These are phyloP conservation scores for Colinus virginianus DNA, from an alignment of 2,113 vertebrate species.

Conservation along the genomic window DNA sequence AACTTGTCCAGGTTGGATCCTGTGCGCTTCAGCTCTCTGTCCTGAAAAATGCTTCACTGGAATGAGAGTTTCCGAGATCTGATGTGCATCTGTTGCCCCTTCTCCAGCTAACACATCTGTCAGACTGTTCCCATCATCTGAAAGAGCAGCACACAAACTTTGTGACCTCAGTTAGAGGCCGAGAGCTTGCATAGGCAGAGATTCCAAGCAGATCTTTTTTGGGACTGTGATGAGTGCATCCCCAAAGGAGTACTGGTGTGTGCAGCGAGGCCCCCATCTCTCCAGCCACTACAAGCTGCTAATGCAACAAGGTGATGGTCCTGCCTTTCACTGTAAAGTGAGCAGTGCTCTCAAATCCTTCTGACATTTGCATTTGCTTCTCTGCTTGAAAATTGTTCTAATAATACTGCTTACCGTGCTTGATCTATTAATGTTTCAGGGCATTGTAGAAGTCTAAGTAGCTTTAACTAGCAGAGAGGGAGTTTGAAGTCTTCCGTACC, in stretches of 20 bases:
- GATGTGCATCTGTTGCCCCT: neutral
- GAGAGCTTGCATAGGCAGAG: neutral
- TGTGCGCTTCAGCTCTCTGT: neutral
- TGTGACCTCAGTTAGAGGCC: neutral
- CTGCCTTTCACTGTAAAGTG: neutral
- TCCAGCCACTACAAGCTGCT: neutral
- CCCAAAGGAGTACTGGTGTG: too few species aligned
- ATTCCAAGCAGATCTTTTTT: neutral
- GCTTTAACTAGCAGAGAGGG: neutral
- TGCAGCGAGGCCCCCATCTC: neutral
- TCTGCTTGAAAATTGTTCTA: neutral
- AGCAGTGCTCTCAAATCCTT: neutral
- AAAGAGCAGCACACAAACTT: neutral
- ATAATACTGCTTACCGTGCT: neutral
- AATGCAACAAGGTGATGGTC: neutral
- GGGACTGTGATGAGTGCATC: neutral
- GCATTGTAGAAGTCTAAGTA: neutral
- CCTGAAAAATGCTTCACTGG: neutral
- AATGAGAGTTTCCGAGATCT: neutral
- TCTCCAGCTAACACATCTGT: neutral
- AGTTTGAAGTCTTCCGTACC: neutral
- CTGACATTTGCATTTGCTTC: neutral
- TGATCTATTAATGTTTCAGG: fast-evolving
- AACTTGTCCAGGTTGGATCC: neutral
- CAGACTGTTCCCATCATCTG: neutral